Base-by-base conservation (phyloP, 2,797 vertebrate species). In the Fistularia commersonii region DNA sequence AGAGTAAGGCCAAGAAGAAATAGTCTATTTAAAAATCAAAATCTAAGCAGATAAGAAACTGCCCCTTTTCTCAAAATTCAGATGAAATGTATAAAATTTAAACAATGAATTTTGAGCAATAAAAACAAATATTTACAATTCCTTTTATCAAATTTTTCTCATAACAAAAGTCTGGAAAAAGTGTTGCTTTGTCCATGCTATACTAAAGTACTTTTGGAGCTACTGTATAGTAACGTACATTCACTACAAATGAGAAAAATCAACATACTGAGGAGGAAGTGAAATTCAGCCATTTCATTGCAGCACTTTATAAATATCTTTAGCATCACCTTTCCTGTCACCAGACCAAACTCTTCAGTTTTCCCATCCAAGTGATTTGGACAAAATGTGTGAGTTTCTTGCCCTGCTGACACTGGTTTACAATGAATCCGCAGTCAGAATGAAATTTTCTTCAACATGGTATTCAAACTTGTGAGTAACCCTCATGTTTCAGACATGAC, bases 51-150 rank as follows among this genome's bases (percentile, higher is more conserved):
- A 64, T 32, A 9, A 66, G 8, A 57, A 72, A 78, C 10, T 13
- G 65, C 64, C 62, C 45, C 8, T 58, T 71, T 45, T 48, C 59
- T 60, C 59, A 72, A 80, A 79, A 64, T 70, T 71, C 64, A 54
- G 57, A 67, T 75, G 70, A 81, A 75, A 81, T 70, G 78, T 83
- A 83, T 61, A 73, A 76, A 85, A 86, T 80, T 48, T 81, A 87
- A 77, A 87, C 47, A 63, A 40, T 73, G 63, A 79, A 79, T 65
- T 74, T 51, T 57, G 64, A 82, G 74, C 51, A 60, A 76, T 75
- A 66, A 78, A 67, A 81, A 77, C 62, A 77, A 77, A 82, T 85
- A 87, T 88, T 79, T 87, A 88, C 85, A 88, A 79, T 76, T 88
- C 68, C 54, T 64, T 61, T 66, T 8, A 77, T 76, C 66, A 73